phyloP scores from a whole-genome alignment of 2,888 invertebrate genomes.

The Ceratothoa steindachneri region DNA sequence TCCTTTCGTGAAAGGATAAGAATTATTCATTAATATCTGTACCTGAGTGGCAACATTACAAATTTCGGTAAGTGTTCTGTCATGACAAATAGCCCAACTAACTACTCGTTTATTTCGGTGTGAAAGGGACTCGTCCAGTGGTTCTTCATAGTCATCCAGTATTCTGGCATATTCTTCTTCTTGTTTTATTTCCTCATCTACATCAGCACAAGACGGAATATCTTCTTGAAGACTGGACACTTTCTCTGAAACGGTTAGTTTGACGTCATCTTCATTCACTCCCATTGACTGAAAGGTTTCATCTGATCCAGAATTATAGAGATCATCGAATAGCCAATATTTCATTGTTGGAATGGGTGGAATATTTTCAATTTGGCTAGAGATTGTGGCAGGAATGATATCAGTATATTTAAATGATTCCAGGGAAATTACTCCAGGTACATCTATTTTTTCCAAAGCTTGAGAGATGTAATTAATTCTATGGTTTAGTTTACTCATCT shows the following conservation, averaged over 20 bases:
- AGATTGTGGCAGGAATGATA: not conserved
- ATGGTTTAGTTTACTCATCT: not conserved
- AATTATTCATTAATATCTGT: not conserved
- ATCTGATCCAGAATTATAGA: not conserved
- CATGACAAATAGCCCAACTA: not conserved
- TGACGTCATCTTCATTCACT: not conserved
- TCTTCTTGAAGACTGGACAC: not conserved
- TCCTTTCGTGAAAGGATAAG: not conserved
- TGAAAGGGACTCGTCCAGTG: not conserved
- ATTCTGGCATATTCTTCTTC: slow-evolving; percentile 28
- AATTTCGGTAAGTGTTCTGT: no score
- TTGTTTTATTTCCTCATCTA: slow-evolving; percentile 25
- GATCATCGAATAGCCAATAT: not conserved
- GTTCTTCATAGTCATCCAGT: slow-evolving; percentile 20
- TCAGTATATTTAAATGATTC: no score
- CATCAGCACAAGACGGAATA: slow-evolving; percentile 14
- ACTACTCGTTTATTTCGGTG: no score
- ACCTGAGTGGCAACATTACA: not conserved
- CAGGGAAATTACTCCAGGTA: no score
- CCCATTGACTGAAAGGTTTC: not conserved
- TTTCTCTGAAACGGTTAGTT: not conserved
- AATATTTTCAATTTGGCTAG: no score
- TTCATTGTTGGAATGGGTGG: not conserved
- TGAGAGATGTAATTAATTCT: not conserved
- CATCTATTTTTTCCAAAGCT: not conserved